Conservation (phyloP, 2,888 invertebrate genomes). For the Pharmacophagus antenor region DNA sequence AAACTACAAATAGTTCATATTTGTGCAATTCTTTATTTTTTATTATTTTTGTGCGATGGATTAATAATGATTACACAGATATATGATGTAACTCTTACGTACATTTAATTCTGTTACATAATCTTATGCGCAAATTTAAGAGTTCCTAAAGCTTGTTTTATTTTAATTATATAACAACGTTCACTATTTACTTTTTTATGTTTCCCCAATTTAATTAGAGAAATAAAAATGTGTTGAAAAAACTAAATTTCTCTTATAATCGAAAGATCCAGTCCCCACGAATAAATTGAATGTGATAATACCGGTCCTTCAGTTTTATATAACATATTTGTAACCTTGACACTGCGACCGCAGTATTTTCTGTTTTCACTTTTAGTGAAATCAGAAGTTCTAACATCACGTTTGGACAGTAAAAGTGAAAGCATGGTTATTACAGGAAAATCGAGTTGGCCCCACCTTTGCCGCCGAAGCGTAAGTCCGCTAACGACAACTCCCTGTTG, state of each 20-base stretch:
- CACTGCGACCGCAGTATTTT: slow-evolving; percentile 19
- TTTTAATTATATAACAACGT: too few relatives aligned
- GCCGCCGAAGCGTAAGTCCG: slow-evolving; percentile 87
- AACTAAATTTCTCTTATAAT: slow-evolving; percentile 20
- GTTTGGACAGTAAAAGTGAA: slow-evolving; percentile 42
- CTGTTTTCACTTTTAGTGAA: slow-evolving; percentile 34
- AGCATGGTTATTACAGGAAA: slow-evolving; percentile 71
- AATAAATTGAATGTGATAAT: background rate
- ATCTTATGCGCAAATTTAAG: too few relatives aligned
- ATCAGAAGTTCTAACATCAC: slow-evolving; percentile 33
- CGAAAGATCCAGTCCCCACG: slow-evolving; percentile 10
- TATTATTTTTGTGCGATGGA: background rate
- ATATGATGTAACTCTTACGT: background rate
- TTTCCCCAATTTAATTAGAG: too few relatives aligned
- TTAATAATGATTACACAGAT: background rate
- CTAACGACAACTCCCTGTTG: slow-evolving; percentile 74
- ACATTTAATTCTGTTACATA: slow-evolving; percentile 2
- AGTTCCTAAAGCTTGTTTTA: too few relatives aligned
- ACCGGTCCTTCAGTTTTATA: slow-evolving; percentile 15
- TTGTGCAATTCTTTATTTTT: background rate
- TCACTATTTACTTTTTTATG: too few relatives aligned
- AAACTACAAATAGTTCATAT: too few relatives aligned
- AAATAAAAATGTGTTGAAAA: too few relatives aligned
- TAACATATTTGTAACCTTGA: slow-evolving; percentile 27
- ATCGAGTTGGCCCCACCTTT: slow-evolving; percentile 88